A percentile compares a stretch with the other conserved stretches of the same genome.
Conservation (phyloP, 2,797 vertebrate species). For the Lutjanus campechanus region DNA sequence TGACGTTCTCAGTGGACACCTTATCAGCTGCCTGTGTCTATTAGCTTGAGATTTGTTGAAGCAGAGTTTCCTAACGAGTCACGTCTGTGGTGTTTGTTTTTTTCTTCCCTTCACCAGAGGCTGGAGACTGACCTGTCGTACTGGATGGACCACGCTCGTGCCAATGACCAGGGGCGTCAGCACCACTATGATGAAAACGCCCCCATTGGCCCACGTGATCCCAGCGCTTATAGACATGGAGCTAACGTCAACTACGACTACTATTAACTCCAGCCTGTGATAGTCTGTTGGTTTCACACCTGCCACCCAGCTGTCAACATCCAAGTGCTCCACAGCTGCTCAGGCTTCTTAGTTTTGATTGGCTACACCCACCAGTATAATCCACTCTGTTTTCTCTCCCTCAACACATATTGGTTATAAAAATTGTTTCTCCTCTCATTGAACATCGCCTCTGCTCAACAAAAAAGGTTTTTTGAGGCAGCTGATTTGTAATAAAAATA, state of each 20-base stretch:
- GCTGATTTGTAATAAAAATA: conserved; percentile 12
- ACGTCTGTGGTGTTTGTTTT: conserved; percentile 7
- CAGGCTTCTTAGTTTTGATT: conserved; percentile 7
- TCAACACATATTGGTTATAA: background rate
- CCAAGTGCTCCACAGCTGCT: conserved; percentile 2
- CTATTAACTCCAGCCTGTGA: conserved; percentile 81
- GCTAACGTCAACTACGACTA: conserved; percentile 95
- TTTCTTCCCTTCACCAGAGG: conserved; percentile 83
- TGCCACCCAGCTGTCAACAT: conserved; percentile 2
- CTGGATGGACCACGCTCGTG: conserved; percentile 89
- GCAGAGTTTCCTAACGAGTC: conserved; percentile 21
- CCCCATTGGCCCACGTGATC: conserved; percentile 86
- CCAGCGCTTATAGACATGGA: conserved; percentile 87
- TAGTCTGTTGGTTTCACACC: background rate
- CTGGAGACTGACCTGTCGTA: conserved; percentile 94
- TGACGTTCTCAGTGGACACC: conserved; percentile 23
- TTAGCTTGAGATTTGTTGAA: conserved; percentile 22
- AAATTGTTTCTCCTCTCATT: background rate
- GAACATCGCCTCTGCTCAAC: background rate
- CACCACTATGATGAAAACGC: conserved; percentile 95
- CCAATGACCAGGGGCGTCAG: conserved; percentile 90
- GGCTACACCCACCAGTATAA: background rate
- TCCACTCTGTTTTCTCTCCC: background rate
- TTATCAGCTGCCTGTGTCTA: conserved; percentile 41
- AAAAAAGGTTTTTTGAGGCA: background rate